A percentile compares a stretch with the other conserved stretches of the same genome.
Conservation (phyloP, 2,797 vertebrate species). For the Clarias pachynema region DNA sequence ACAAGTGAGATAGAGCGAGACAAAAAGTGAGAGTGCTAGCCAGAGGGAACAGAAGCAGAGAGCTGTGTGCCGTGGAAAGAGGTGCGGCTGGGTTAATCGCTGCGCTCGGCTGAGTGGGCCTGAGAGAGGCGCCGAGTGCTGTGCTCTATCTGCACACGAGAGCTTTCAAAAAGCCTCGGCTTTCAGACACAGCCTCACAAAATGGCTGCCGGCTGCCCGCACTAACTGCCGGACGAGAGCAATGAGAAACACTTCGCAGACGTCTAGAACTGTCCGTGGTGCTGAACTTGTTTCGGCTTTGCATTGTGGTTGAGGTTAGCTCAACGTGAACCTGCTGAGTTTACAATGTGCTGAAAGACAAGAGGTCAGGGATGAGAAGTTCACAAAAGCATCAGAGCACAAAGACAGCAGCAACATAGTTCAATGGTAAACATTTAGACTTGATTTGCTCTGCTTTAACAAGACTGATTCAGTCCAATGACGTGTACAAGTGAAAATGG, state of each 20-base stretch:
- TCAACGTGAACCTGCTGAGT: background rate
- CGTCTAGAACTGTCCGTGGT: constrained; percentile 60
- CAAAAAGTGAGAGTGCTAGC: constrained; percentile 10
- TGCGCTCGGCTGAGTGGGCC: constrained; percentile 69
- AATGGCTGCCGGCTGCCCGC: constrained; percentile 57
- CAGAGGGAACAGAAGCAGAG: constrained; percentile 27
- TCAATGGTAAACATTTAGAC: background rate
- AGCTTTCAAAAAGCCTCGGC: constrained; percentile 61
- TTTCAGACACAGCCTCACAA: constrained; percentile 51
- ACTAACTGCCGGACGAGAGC: constrained; percentile 38
- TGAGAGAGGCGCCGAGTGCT: constrained; percentile 69
- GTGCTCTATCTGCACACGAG: constrained; percentile 59
- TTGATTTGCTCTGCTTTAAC: background rate
- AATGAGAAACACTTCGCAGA: background rate
- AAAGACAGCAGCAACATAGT: background rate
- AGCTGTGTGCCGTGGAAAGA: constrained; percentile 51
- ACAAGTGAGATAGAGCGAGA: constrained; percentile 34
- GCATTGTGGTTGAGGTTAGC: background rate
- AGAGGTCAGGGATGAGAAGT: background rate
- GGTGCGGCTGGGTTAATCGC: constrained; percentile 72
- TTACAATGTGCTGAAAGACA: constrained; percentile 58
- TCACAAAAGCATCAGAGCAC: background rate
- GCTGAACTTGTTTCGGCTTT: constrained; percentile 53
- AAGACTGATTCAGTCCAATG: background rate
- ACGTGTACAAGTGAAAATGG: constrained; percentile 23